phyloP scores from a whole-genome alignment of 2,797 vertebrate species.

The Galagoides demidoff region DNA sequence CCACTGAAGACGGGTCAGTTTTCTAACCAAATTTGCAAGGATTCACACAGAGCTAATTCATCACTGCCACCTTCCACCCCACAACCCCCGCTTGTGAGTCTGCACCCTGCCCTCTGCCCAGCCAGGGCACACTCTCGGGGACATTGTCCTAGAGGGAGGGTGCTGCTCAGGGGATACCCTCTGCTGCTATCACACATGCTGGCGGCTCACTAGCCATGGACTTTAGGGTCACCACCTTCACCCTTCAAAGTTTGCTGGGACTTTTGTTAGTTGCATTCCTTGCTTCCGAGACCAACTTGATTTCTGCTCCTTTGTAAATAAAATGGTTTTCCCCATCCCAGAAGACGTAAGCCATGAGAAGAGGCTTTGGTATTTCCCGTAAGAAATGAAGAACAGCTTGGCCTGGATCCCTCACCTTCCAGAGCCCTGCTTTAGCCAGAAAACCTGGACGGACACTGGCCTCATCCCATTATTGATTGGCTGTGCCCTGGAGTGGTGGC shows the following conservation, averaged over 20 bases:
- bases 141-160: rapidly evolving
- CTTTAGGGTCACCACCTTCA: rapidly evolving
- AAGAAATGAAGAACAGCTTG: rapidly evolving
- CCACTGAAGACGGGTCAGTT: rapidly evolving
- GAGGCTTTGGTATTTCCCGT: background rate
- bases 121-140: rapidly evolving
- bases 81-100: rapidly evolving
- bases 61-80: rapidly evolving
- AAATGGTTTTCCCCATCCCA: rapidly evolving
- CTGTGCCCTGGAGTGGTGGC: background rate
- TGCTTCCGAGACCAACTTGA: rapidly evolving
- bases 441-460: background rate
- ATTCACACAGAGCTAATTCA: rapidly evolving
- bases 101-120: rapidly evolving
- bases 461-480: rapidly evolving
- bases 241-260: rapidly evolving
- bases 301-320: background rate
- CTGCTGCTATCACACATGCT: rapidly evolving
- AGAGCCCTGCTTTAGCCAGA: background rate
- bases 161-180: rapidly evolving
- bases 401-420: background rate
- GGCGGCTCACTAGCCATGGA: rapidly evolving
- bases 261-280: rapidly evolving
- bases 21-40: background rate
- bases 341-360: rapidly evolving